A percentile compares a stretch with the other conserved stretches of the same genome.
Evolutionary conservation across 2,888 invertebrate species (phyloP).

Genomic region (Creontiades dilutus): DNA sequence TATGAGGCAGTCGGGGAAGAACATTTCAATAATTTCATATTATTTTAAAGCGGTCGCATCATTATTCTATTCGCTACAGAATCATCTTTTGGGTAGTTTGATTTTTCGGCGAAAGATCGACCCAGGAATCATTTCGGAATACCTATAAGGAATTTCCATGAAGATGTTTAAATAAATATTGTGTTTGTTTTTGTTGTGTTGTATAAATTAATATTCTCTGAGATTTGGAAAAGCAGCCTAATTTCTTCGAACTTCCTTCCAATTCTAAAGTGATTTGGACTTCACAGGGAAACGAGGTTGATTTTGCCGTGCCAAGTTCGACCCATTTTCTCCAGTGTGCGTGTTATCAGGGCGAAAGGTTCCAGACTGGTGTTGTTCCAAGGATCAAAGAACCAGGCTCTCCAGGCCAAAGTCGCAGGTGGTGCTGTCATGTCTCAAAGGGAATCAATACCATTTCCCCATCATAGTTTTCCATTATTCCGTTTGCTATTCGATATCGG

Average conservation of each 20-base stretch:
- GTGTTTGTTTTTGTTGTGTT: too few relatives aligned
- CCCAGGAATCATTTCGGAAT: too few relatives aligned
- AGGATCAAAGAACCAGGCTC: not conserved
- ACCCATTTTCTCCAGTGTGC: not conserved
- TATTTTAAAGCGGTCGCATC: too few relatives aligned
- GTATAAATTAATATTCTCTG: too few relatives aligned
- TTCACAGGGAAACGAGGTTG: not conserved
- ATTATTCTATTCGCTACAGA: too few relatives aligned
- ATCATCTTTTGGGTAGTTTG: too few relatives aligned
- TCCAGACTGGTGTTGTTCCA: conserved; percentile 9
- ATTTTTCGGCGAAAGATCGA: too few relatives aligned
- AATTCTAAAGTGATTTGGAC: not conserved
- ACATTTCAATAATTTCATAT: too few relatives aligned
- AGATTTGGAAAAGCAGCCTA: too few relatives aligned
- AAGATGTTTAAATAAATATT: too few relatives aligned
- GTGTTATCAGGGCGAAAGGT: not conserved
- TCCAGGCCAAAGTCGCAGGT: not conserved
- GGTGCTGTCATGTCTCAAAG: not conserved
- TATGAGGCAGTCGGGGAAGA: too few relatives aligned
- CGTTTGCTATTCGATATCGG: conserved; percentile 15
- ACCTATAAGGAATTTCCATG: too few relatives aligned
- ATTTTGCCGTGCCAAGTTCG: not conserved
- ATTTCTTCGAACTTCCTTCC: not conserved
- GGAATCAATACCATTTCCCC: not conserved
- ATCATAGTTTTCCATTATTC: conserved; percentile 19